A percentile compares a stretch with the other conserved stretches of the same genome.
Conservation (phyloP, 2,888 invertebrate genomes). For the Cephonodes hylas region DNA sequence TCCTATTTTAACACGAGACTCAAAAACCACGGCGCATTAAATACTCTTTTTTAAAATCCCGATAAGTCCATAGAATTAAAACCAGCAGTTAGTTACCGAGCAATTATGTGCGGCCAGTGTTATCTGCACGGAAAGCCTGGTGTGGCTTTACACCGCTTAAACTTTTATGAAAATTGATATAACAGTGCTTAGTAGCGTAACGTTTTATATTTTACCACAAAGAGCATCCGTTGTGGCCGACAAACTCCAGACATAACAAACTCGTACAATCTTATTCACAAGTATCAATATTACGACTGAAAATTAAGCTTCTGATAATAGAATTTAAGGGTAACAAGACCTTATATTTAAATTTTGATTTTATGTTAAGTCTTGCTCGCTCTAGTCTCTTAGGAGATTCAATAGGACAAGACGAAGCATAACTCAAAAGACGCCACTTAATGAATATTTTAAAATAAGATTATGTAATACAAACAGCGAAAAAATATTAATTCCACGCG, state of each 20-base stretch:
- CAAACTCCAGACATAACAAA: slow-evolving; percentile 50
- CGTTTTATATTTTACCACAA: slow-evolving; percentile 38
- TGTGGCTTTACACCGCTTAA: not conserved
- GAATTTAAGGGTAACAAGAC: too few species aligned
- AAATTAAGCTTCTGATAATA: too few species aligned
- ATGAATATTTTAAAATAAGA: too few species aligned
- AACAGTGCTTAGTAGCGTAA: slow-evolving; percentile 17
- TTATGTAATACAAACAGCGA: too few species aligned
- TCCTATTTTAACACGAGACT: too few species aligned
- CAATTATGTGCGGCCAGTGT: not conserved
- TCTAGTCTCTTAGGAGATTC: too few species aligned
- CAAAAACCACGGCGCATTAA: not conserved
- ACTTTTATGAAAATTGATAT: slow-evolving; percentile 18
- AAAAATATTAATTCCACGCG: too few species aligned
- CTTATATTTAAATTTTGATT: too few species aligned
- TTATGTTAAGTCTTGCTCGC: too few species aligned
- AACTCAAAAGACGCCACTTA: too few species aligned
- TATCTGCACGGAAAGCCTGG: not conserved
- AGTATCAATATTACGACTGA: not conserved
- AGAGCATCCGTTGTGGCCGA: slow-evolving; percentile 43
- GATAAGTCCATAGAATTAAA: not conserved
- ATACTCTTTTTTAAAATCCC: not conserved
- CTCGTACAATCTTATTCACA: slow-evolving; percentile 10
- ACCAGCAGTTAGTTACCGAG: not conserved
- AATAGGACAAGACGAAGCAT: too few species aligned